Base-by-base conservation (phyloP, 2,113 vertebrate species). In the Furnarius figulus region DNA sequence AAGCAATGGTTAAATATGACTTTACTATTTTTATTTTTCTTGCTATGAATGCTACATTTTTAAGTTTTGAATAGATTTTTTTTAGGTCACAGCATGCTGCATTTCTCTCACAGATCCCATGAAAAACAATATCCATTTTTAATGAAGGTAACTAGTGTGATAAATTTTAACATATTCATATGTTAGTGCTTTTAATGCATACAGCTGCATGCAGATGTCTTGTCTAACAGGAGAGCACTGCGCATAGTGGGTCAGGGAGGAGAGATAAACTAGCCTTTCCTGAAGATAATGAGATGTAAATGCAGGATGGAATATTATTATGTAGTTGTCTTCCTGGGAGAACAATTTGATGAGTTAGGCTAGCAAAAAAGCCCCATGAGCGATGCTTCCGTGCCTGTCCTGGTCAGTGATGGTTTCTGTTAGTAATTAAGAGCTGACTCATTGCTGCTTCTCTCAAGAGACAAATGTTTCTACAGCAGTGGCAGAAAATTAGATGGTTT, bases 391-490 rank as follows among this genome's bases (percentile, higher is more conserved):
- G 46, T 91, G 63, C 42, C 73, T 7, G 6, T 96, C 44, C 49
- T 89, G 89, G 86, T 82, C 92, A 95, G 42, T 27, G 42, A 30
- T 68, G 50, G 47, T 65, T 90, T 89, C 73, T 95, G 31, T 71
- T 92, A 44, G 74, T 84, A 86, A 78, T 88, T 75, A 75, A 55
- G 87, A 93, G 67, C 74, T 91, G 70, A 93, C 40, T 95, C 80
- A 75, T 68, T 61, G 66, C 53, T 91, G 42, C 70, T 89, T 90
- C 80, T 94, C 80, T 91, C 31, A 44, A 79, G 74, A 89, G 70
- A 76, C 55, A 59, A 74, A 59, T 92, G 86, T 91, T 94, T 91
- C 79, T 90, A 40, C 50, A 82, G 39, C 44, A 59, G 40, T 87
- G 62, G 49, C 80, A 93, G 73, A 85, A 86, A 92, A 82, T 79